A percentile compares a stretch with the other conserved stretches of the same genome.
phyloP scores from a whole-genome alignment of 2,888 invertebrate genomes.

The Trachelus iudaicus region DNA sequence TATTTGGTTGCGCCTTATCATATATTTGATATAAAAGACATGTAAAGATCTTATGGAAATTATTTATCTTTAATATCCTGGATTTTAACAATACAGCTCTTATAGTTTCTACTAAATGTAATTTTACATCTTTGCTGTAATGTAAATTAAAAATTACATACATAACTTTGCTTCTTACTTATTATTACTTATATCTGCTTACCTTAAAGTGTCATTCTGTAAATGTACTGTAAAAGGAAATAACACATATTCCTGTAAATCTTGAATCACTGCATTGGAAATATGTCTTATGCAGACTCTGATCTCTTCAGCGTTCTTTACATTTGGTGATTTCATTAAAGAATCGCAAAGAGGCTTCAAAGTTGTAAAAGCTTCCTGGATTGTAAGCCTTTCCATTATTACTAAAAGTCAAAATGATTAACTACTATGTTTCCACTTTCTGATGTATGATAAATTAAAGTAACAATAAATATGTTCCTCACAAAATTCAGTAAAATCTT shows the following conservation, averaged over 20 bases:
- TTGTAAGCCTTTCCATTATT: slow-evolving; percentile 38
- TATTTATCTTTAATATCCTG: slow-evolving; percentile 66
- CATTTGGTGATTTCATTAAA: slow-evolving; percentile 67
- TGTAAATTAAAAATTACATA: not conserved
- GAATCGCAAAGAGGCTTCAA: slow-evolving; percentile 70
- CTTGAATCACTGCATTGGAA: slow-evolving; percentile 65
- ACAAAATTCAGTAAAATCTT: not conserved
- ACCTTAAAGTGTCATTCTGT: slow-evolving; percentile 47
- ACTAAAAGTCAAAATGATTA: not conserved
- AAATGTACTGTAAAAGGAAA: slow-evolving; percentile 67
- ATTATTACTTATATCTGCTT: slow-evolving; percentile 17
- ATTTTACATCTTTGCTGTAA: slow-evolving; percentile 67
- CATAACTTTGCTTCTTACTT: not conserved
- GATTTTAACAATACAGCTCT: slow-evolving; percentile 67
- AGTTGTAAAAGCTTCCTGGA: slow-evolving; percentile 42
- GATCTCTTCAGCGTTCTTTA: slow-evolving; percentile 62
- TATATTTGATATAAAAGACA: slow-evolving; percentile 70
- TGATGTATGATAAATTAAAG: not conserved
- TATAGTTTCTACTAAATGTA: slow-evolving; percentile 68
- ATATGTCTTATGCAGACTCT: slow-evolving; percentile 57
- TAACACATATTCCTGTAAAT: slow-evolving; percentile 69
- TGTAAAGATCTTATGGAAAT: slow-evolving; percentile 71
- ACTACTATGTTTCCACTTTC: not conserved
- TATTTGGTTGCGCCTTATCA: slow-evolving; percentile 67
- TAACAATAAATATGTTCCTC: not conserved